Evolutionary conservation across 2,888 invertebrate species (phyloP).

Genomic region (Chaetogeoica ovagalla): DNA sequence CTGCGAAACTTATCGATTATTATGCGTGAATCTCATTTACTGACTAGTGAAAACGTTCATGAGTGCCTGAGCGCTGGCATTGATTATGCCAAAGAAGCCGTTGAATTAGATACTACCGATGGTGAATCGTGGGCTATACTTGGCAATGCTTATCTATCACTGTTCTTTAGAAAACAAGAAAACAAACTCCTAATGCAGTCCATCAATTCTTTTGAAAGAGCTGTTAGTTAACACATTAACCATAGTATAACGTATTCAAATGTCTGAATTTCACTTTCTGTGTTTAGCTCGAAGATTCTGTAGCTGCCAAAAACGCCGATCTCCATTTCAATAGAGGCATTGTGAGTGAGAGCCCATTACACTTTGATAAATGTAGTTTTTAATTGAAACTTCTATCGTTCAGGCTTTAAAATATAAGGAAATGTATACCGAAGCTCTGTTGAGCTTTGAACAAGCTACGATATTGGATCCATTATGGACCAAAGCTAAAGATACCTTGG

Average conservation of each 20-base stretch:
- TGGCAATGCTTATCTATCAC: conserved; percentile 82
- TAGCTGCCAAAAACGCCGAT: conserved; percentile 74
- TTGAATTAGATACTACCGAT: conserved; percentile 75
- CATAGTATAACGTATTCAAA: background rate
- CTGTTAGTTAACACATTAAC: conserved; percentile 63
- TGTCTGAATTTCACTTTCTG: conserved; percentile 39
- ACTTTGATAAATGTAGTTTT: conserved; percentile 3
- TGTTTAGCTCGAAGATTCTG: conserved; percentile 64
- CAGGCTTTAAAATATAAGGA: conserved; percentile 81
- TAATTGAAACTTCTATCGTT: conserved; percentile 29
- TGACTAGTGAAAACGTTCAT: conserved; percentile 61
- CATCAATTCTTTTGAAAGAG: conserved; percentile 79
- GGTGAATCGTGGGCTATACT: conserved; percentile 82
- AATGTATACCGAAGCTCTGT: conserved; percentile 71
- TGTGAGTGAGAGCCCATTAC: conserved; percentile 64
- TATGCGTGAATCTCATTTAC: conserved; percentile 68
- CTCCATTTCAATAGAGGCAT: conserved; percentile 82
- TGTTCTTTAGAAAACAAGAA: conserved; percentile 77
- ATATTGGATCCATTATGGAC: conserved; percentile 78
- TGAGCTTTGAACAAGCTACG: conserved; percentile 70
- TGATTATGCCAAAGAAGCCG: conserved; percentile 79
- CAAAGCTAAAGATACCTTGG: conserved; percentile 67
- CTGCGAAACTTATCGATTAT: conserved; percentile 81
- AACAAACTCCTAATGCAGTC: conserved; percentile 72
- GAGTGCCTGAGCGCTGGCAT: conserved; percentile 71